Percentiles rank a stretch among this genome's conserved stretches.
These are phyloP conservation scores for Cremastinae sp. DNA, from an alignment of 2,888 invertebrate genomes.

Conservation along the genomic window DNA sequence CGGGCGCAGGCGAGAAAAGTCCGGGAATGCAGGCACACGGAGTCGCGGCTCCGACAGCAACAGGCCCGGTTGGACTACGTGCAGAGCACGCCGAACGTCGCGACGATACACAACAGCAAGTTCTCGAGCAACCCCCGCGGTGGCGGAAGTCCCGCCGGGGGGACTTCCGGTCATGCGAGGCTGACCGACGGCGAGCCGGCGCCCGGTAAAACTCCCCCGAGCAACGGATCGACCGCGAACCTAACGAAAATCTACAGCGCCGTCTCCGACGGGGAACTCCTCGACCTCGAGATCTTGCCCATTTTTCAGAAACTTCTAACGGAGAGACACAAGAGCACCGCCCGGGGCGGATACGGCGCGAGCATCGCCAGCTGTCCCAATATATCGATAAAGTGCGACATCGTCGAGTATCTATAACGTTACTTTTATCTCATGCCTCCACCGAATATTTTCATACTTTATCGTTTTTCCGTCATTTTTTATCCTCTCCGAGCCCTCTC, in stretches of 20 bases:
- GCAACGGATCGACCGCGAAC: slow-evolving; percentile 72
- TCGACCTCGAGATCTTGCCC: slow-evolving; percentile 93
- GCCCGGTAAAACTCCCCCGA: slow-evolving; percentile 27
- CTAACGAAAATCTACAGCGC: slow-evolving; percentile 86
- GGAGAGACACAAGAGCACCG: slow-evolving; percentile 87
- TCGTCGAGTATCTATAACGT: slow-evolving; percentile 93
- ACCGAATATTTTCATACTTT: background rate
- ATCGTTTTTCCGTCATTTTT: background rate
- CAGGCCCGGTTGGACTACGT: slow-evolving; percentile 81
- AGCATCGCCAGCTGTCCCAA: slow-evolving; percentile 95
- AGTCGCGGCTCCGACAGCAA: slow-evolving; percentile 76
- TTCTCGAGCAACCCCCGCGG: slow-evolving; percentile 81
- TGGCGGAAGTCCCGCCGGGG: slow-evolving; percentile 66
- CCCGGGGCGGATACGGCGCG: slow-evolving; percentile 85
- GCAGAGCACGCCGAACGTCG: slow-evolving; percentile 85
- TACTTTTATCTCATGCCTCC: background rate
- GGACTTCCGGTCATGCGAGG: slow-evolving; percentile 66
- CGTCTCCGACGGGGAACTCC: slow-evolving; percentile 91
- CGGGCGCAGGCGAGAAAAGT: slow-evolving; percentile 68
- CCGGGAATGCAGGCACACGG: slow-evolving; percentile 72
- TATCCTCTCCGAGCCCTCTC: no score
- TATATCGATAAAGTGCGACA: slow-evolving; percentile 97
- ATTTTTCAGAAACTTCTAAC: slow-evolving; percentile 95
- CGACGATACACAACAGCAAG: slow-evolving; percentile 82
- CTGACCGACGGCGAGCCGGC: slow-evolving; percentile 58